Evolutionary conservation across 2,888 invertebrate species (phyloP).

Genomic region (Sussaba pulchella): DNA sequence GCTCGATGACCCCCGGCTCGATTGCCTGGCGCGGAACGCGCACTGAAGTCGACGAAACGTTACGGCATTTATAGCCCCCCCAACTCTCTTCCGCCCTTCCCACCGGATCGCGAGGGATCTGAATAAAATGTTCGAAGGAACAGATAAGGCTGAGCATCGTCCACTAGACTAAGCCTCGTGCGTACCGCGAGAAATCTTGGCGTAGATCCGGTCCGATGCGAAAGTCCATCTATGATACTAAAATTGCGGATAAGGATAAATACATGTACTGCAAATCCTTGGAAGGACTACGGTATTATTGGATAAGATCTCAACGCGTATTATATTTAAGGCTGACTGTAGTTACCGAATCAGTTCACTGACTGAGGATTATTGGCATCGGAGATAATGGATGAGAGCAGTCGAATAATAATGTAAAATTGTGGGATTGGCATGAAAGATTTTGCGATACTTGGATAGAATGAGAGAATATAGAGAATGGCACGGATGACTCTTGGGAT

Average conservation of each 20-base stretch:
- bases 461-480: background rate
- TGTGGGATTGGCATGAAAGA: conserved; percentile 18
- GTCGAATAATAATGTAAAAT: conserved; percentile 49
- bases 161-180: conserved; percentile 19
- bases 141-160: conserved; percentile 73
- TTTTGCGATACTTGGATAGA: conserved; percentile 11
- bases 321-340: conserved; percentile 17
- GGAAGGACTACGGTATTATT: background rate
- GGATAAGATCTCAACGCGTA: background rate
- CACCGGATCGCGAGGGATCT: conserved; percentile 79
- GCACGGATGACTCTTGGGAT: too few relatives aligned
- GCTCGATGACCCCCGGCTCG: conserved; percentile 56
- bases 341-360: conserved; percentile 45
- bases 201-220: conserved; percentile 8
- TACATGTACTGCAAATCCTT: conserved; percentile 15
- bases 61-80: conserved; percentile 80
- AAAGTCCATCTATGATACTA: conserved; percentile 9
- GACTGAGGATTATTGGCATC: conserved; percentile 41
- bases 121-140: conserved; percentile 81
- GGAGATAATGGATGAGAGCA: conserved; percentile 49
- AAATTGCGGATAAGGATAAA: conserved; percentile 2
- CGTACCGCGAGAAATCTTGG: conserved; percentile 44
- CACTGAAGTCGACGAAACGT: conserved; percentile 69
- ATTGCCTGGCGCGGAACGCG: conserved; percentile 71
- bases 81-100: conserved; percentile 54